phyloP scores from a whole-genome alignment of 2,113 vertebrate genomes.

The Sylvia atricapilla region DNA sequence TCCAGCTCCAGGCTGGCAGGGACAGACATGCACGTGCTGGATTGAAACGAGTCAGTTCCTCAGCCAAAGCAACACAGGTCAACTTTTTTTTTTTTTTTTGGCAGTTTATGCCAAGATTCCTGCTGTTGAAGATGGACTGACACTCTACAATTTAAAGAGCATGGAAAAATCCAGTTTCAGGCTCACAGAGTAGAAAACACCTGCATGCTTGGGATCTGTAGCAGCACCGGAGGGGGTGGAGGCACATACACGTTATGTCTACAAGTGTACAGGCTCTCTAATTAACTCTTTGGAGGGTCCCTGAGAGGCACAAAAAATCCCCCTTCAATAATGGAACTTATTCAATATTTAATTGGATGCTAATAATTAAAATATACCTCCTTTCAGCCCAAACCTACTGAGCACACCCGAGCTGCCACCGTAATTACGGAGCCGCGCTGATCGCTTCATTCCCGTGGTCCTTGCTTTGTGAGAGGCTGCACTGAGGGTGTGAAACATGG shows the following conservation, averaged over 20 bases:
- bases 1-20: neutral
- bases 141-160: neutral
- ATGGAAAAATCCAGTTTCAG: neutral
- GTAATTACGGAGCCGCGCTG: neutral
- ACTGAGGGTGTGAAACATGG: neutral
- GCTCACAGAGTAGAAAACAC: neutral
- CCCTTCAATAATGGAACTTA: conserved; percentile 44
- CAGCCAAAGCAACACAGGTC: neutral
- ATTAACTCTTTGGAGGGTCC: conserved; percentile 45
- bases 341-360: conserved; percentile 59
- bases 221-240: neutral
- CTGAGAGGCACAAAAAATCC: conserved; percentile 30
- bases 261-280: conserved; percentile 28
- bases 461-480: neutral
- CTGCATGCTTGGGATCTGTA: neutral
- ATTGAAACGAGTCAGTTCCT: neutral
- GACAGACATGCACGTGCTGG: neutral
- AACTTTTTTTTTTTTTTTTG: neutral
- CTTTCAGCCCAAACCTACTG: conserved; percentile 10
- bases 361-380: conserved; percentile 63
- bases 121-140: neutral
- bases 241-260: neutral
- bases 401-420: neutral
- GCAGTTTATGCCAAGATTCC: neutral
- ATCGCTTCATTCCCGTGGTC: neutral